Evolutionary conservation across 2,888 invertebrate species (phyloP).

Genomic region (Tenthredo notha): DNA sequence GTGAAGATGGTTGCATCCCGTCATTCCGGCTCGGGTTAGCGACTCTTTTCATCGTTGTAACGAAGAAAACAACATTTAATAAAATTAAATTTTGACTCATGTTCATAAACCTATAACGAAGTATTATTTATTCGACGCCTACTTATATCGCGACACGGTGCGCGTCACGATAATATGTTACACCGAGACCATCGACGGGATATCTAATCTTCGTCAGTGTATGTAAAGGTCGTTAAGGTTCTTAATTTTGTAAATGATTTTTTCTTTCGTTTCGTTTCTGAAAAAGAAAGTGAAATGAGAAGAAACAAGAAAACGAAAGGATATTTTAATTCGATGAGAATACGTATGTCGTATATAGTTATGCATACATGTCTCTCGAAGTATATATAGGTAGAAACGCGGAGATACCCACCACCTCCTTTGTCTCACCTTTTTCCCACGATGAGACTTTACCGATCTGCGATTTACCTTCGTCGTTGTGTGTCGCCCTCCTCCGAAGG

Average conservation of each 20-base stretch:
- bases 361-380: not conserved
- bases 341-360: too few relatives aligned
- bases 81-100: constrained; percentile 36
- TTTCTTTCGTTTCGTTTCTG: not conserved
- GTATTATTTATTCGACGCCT: constrained; percentile 14
- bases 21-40: not conserved
- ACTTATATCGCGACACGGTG: constrained; percentile 9
- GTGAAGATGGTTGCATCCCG: constrained; percentile 3
- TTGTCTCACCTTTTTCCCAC: constrained; percentile 42
- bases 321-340: not conserved
- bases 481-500: constrained; percentile 10
- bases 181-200: not conserved
- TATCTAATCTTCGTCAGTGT: not conserved
- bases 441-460: constrained; percentile 44
- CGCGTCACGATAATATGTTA: constrained; percentile 1
- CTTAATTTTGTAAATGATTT: not conserved
- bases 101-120: not conserved
- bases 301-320: not conserved
- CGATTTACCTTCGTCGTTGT: constrained; percentile 45
- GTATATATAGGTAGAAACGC: not conserved
- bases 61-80: not conserved
- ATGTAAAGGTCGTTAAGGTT: not conserved
- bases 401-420: not conserved
- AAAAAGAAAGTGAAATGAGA: not conserved
- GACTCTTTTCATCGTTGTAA: not conserved